A percentile compares a stretch with the other conserved stretches of the same genome.
Conservation (phyloP, 2,888 invertebrate genomes). For the Drosophila histrio region DNA sequence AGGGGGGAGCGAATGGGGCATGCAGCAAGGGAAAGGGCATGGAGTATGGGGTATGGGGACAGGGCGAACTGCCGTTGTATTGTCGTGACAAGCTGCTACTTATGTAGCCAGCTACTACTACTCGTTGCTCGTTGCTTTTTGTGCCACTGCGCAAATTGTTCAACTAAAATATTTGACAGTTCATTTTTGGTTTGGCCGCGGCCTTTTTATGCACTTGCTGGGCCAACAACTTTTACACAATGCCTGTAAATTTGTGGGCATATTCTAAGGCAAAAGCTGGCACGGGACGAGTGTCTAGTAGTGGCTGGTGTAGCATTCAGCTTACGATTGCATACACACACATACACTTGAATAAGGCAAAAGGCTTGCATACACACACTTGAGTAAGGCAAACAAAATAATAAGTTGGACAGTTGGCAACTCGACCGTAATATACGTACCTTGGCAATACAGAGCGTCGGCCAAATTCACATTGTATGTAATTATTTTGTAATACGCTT, state of each 20-base stretch:
- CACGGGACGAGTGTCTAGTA: not conserved
- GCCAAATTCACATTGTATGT: too few relatives aligned
- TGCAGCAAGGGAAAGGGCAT: not conserved
- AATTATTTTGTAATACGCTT: too few relatives aligned
- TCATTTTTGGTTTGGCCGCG: constrained; percentile 69
- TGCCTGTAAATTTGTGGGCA: constrained; percentile 18
- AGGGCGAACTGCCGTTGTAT: constrained; percentile 26
- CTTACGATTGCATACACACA: constrained; percentile 4
- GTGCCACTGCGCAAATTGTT: constrained; percentile 68
- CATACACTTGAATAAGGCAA: not conserved
- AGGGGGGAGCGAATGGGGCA: not conserved
- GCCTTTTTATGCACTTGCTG: constrained; percentile 43
- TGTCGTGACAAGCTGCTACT: constrained; percentile 72
- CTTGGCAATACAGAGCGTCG: too few relatives aligned
- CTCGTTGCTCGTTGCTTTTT: constrained; percentile 41
- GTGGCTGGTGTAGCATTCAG: constrained; percentile 28
- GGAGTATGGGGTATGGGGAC: not conserved
- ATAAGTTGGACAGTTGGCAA: too few relatives aligned
- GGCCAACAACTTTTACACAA: constrained; percentile 44
- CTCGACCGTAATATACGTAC: too few relatives aligned
- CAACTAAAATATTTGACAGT: constrained; percentile 77
- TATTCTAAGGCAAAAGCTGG: constrained; percentile 20
- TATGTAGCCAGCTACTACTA: constrained; percentile 21
- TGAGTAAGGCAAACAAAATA: too few relatives aligned
- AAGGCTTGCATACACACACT: too few relatives aligned